These are phyloP conservation scores for Luehdorfia chinensis DNA, from an alignment of 1,140 invertebrate genomes.

Conservation along the genomic window DNA sequence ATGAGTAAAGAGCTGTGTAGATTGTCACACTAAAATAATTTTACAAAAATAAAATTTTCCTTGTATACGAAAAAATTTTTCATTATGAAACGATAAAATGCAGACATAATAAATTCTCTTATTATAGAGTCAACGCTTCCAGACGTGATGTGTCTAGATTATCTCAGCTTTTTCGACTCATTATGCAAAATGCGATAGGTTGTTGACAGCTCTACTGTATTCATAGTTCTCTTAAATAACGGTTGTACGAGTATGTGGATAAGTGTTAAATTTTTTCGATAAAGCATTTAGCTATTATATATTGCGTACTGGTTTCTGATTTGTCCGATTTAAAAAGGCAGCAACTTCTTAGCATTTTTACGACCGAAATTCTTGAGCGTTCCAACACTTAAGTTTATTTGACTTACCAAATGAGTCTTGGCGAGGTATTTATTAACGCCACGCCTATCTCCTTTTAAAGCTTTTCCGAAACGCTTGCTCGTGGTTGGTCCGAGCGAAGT, in stretches of 20 bases:
- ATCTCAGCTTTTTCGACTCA: too few relatives aligned
- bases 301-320: constrained; percentile 20
- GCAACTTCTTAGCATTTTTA: constrained; percentile 34
- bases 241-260: not conserved
- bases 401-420: constrained; percentile 17
- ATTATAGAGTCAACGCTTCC: too few relatives aligned
- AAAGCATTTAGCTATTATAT: not conserved
- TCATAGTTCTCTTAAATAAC: too few relatives aligned
- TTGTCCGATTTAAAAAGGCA: constrained; percentile 35
- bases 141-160: too few relatives aligned
- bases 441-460: constrained; percentile 19
- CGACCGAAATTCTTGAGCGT: constrained; percentile 17
- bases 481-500: not conserved
- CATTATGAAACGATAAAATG: too few relatives aligned
- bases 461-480: not conserved
- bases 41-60: too few relatives aligned
- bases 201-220: too few relatives aligned
- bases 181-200: too few relatives aligned
- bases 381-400: constrained; percentile 14
- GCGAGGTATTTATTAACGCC: constrained; percentile 15
- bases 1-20: too few relatives aligned
- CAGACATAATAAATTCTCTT: too few relatives aligned
- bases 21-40: too few relatives aligned
- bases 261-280: not conserved
- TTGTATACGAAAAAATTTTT: too few relatives aligned